Evolutionary conservation across 2,797 vertebrate species (phyloP).

Genomic region (Mus spretus): DNA sequence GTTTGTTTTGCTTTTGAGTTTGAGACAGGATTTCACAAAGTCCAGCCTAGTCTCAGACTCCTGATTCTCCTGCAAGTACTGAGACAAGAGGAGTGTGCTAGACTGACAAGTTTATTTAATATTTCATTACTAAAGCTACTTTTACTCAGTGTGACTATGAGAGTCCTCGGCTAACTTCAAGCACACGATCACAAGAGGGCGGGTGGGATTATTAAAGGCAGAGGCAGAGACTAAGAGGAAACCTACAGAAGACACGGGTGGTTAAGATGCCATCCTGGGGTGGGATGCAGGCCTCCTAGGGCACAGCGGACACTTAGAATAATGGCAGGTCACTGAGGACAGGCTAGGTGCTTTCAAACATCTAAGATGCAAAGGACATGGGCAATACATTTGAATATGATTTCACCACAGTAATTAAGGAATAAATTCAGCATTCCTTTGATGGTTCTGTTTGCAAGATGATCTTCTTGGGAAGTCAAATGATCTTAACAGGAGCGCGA

Average conservation of each 20-base stretch:
- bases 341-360: background rate
- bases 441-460: constrained; percentile 25
- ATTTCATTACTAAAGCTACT: background rate
- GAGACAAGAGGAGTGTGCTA: background rate
- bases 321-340: background rate
- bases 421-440: background rate
- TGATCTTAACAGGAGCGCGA: constrained; percentile 24
- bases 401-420: constrained; percentile 32
- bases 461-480: constrained; percentile 31
- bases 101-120: background rate
- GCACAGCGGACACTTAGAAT: background rate
- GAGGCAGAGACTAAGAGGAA: constrained; percentile 4
- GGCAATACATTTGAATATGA: background rate
- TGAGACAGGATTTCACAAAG: background rate
- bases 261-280: background rate
- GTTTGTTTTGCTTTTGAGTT: background rate
- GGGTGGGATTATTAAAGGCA: constrained; percentile 10
- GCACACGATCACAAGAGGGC: background rate
- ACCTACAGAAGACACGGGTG: background rate
- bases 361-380: constrained; percentile 24
- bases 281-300: background rate
- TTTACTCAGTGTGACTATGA: background rate
- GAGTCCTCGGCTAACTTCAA: background rate
- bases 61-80: background rate
- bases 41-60: background rate